A percentile compares a stretch with the other conserved stretches of the same genome.
phyloP scores from a whole-genome alignment of 2,797 vertebrate species.

The Acomys russatus region DNA sequence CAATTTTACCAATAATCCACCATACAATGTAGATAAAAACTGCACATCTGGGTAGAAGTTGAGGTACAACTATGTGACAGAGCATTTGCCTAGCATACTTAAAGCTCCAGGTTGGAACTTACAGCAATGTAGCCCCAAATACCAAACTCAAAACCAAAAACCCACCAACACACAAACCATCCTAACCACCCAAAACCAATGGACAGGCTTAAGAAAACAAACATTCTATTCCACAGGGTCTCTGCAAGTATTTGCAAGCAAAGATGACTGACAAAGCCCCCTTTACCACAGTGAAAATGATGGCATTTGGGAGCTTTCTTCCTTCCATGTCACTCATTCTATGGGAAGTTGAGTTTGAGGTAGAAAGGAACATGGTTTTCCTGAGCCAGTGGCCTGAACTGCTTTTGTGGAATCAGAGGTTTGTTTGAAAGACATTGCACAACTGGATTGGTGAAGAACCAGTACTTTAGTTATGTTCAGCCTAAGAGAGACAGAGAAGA shows the following conservation, averaged over 20 bases:
- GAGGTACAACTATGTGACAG: background rate
- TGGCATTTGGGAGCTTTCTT: constrained; percentile 18
- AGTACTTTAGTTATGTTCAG: background rate
- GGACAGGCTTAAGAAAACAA: background rate
- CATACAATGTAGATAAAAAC: background rate
- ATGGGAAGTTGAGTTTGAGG: background rate
- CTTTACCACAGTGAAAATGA: background rate
- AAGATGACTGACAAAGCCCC: background rate
- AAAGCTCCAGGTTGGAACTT: background rate
- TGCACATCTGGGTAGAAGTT: background rate
- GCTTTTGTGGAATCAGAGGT: constrained; percentile 47
- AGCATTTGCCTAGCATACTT: background rate
- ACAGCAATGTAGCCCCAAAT: background rate
- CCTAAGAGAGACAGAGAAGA: background rate
- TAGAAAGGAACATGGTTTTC: background rate
- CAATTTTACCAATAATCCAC: background rate
- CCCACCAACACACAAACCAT: background rate
- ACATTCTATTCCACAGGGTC: background rate
- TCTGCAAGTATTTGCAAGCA: background rate
- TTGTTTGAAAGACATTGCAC: background rate
- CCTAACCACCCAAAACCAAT: background rate
- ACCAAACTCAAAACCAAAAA: background rate
- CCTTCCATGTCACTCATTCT: constrained; percentile 47
- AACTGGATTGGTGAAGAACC: constrained; percentile 15
- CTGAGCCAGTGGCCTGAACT: background rate